Conservation (phyloP, 1,140 invertebrate genomes). For the Pteromalus puparum region DNA sequence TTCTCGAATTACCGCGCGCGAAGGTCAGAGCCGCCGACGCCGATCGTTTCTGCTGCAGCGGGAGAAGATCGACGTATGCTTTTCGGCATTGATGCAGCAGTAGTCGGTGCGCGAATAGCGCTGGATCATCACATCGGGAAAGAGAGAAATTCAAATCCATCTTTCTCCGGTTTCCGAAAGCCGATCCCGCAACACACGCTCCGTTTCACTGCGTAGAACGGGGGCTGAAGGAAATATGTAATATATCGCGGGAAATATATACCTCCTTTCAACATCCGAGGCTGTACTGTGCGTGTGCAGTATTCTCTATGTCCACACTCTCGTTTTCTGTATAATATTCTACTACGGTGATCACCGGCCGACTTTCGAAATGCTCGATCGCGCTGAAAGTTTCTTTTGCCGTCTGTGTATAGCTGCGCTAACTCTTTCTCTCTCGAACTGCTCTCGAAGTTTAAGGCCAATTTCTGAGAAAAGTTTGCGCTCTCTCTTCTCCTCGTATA, state of each 20-base stretch:
- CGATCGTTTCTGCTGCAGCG: too few species aligned
- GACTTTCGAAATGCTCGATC: constrained; percentile 24
- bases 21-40: constrained; percentile 12
- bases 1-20: constrained; percentile 18
- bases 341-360: neutral
- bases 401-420: neutral
- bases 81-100: too few species aligned
- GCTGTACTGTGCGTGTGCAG: neutral
- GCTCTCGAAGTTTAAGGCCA: constrained; percentile 41
- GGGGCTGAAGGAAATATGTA: constrained; percentile 11
- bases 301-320: constrained; percentile 2
- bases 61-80: too few species aligned
- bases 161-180: constrained; percentile 34
- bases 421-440: neutral
- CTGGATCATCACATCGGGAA: neutral
- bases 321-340: constrained; percentile 23
- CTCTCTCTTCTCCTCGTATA: neutral
- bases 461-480: constrained; percentile 42
- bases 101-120: neutral
- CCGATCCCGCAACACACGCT: neutral
- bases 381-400: constrained; percentile 28
- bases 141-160: constrained; percentile 36
- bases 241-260: constrained; percentile 34
- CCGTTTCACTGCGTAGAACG: neutral
- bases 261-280: constrained; percentile 13